Base-by-base conservation (phyloP, 35 echinoderm and acorn worm species). In the Patiria miniata region DNA sequence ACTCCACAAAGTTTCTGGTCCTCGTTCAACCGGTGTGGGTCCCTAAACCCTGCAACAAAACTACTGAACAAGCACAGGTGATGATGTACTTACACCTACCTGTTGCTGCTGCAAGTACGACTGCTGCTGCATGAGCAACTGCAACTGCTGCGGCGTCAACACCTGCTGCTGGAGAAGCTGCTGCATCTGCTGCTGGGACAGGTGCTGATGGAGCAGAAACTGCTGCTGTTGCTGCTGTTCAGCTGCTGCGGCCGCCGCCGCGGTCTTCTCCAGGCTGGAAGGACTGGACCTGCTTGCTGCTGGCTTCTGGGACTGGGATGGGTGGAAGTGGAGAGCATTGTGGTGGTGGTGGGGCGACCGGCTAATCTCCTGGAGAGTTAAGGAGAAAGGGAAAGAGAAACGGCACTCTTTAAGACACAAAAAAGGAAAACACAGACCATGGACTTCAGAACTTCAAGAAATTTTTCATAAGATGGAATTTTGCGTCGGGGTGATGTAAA, bases 101-200 rank as follows among this genome's bases (percentile, higher is more conserved):
- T 90, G 88, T 68, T 90, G 88, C 68, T 90, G 88, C 56, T 90
- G 88, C 26, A 90, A 61, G 22, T 77, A 90, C 7, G 80, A 83
- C 68, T 90, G 88, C 56, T 90, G 88, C 57, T 90, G 88, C 40
- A 90, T 82, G 39, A 90, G 50, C 78, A 84, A 81, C 81, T 90
- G 88, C 50, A 90, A 44, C 68, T 90, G 88, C 56, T 90, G 88
- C 16, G 82, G 88, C 26, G 80, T 90, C 57, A 90, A 61, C 80
- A 90, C 88, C 88, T 90, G 88, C 23, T 82, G 80, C 81, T 90
- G 88, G 55, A 90, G 32, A 9, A 90, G 50, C 47, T 82, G 82
- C 88, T 90, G 88, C 88, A 90, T 90, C 81, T 90, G 88, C 61
- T 83, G 80, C 44, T 81, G 80, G 6, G 88, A 54, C 23, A 90